Conservation (phyloP, 2,797 vertebrate genomes). For the Prionace glauca region DNA sequence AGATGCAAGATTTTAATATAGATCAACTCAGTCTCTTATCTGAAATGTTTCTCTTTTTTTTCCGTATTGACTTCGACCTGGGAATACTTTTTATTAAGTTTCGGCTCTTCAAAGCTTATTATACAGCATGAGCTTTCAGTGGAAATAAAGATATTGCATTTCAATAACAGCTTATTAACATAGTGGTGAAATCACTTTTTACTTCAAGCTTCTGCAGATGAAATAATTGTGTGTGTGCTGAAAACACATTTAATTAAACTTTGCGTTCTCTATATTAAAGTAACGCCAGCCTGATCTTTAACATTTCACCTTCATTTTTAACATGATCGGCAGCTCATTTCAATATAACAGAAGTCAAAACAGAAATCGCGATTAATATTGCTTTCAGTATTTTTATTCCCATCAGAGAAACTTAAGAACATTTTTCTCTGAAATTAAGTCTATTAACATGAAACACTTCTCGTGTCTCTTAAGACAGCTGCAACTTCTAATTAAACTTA, state of each 20-base stretch:
- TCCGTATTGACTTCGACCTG: background rate
- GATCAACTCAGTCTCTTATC: background rate
- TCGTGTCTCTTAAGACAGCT: background rate
- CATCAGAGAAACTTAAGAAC: background rate
- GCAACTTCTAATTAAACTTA: background rate
- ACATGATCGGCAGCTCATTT: background rate
- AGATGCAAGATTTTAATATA: background rate
- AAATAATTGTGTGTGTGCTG: background rate
- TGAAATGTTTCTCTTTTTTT: background rate
- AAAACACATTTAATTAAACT: conserved; percentile 18
- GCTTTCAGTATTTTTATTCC: background rate
- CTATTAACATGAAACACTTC: background rate
- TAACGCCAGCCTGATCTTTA: background rate
- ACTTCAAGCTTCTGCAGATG: background rate
- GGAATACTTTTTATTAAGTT: background rate
- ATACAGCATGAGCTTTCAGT: background rate
- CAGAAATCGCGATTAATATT: background rate
- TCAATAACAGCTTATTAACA: conserved; percentile 3
- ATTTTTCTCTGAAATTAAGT: background rate
- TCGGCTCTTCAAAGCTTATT: background rate
- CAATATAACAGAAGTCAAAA: background rate
- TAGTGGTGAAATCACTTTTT: background rate
- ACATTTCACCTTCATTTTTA: background rate
- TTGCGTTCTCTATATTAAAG: background rate
- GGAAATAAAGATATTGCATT: background rate